Base-by-base conservation (phyloP, 2,113 vertebrate species). In the Galbula dea region DNA sequence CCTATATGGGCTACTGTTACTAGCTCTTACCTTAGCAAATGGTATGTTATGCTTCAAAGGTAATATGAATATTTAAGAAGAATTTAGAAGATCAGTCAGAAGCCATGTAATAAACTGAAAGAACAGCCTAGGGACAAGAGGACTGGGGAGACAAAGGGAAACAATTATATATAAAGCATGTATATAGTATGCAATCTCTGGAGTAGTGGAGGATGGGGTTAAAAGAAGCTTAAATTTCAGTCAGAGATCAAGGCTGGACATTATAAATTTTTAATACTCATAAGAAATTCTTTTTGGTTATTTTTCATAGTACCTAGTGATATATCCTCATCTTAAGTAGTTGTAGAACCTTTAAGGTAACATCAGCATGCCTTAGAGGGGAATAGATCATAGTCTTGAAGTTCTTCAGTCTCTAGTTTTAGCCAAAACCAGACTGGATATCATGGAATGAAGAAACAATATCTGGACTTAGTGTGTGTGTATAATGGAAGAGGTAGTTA, bases 181-280 rank as follows among this genome's bases (percentile, higher is more conserved):
- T 54, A 3, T 67, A 26, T 75, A 75, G 18, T 34, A 52, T 2
- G 10, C 73, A 57, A 43, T 66, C 4, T 66, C n/a, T 67, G 46
- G 13, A 27, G 19, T 62, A 77, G 43, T 24, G 32, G 52, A 84
- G 21, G 12, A 43, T 67, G 10, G 20, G 21, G 16, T 89, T 12
- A 66, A 94, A 86, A 52, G 10, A 87, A 63, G 9, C 24, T 83
- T 73, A 51, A n/a, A 49, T 66, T 75, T 54, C n/a, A 48, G 45
- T 30, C 9, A 37, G 8, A 8, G 8, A 8, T 71, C 15, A 37
- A 67, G 34, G 54, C 15, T 55, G 39, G 37, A 52, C 7, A 3
- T 27, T 39, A 4, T 61, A 4, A 41, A 13, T 58, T 20, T 36
- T 37, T 48, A 4, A 14, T 52, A 37, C 10, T 4, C 1, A 0